phyloP scores from a whole-genome alignment of 1,140 invertebrate species.

The Drosophila nebulosa region DNA sequence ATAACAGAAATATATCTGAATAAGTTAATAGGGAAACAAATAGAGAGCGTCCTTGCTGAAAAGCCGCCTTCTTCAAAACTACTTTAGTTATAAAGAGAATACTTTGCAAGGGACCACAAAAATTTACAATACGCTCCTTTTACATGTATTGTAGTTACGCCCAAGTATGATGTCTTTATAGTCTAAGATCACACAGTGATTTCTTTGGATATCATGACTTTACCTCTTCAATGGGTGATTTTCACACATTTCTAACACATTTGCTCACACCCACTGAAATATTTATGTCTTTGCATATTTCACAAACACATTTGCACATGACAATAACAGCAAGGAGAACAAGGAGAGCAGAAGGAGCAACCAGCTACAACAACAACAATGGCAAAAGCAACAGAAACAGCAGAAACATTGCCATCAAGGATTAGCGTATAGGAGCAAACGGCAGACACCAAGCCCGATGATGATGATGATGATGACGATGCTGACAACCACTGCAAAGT shows the following conservation, averaged over 20 bases:
- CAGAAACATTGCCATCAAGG: slow-evolving; percentile 33
- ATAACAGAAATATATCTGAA: too few species aligned
- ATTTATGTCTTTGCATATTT: slow-evolving; percentile 78
- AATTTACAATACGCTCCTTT: too few species aligned
- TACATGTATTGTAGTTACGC: not conserved
- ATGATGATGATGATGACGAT: slow-evolving; percentile 28
- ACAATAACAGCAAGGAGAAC: slow-evolving; percentile 66
- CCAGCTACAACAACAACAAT: too few species aligned
- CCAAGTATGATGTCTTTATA: not conserved
- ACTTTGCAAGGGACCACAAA: too few species aligned
- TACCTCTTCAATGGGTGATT: slow-evolving; percentile 30
- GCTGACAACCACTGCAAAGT: slow-evolving; percentile 57
- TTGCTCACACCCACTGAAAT: slow-evolving; percentile 62
- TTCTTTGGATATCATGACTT: slow-evolving; percentile 30
- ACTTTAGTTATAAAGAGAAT: too few species aligned
- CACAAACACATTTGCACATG: slow-evolving; percentile 73
- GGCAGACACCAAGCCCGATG: not conserved
- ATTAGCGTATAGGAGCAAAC: slow-evolving; percentile 56
- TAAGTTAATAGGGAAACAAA: too few species aligned
- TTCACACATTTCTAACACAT: slow-evolving; percentile 52
- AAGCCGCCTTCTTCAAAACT: too few species aligned
- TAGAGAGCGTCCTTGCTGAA: too few species aligned
- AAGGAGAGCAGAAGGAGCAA: slow-evolving; percentile 46
- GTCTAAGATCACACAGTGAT: not conserved
- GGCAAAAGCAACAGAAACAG: slow-evolving; percentile 26